Percentiles rank a stretch among this genome's conserved stretches.
phyloP scores from a whole-genome alignment of 2,888 invertebrate genomes.

The Pocota personata region DNA sequence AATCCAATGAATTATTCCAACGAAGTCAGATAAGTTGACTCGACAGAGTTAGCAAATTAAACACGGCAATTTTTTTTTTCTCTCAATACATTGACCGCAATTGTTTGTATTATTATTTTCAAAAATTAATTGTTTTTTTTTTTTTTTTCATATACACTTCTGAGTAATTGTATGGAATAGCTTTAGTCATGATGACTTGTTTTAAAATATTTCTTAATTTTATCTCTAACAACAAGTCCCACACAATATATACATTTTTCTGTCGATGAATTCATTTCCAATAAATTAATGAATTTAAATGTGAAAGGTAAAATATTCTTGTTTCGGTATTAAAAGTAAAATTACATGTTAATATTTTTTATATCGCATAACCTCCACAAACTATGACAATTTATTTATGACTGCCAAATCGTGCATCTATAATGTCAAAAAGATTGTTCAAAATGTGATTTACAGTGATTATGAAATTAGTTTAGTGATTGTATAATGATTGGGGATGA shows the following conservation, averaged over 20 bases:
- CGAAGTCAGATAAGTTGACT: background rate
- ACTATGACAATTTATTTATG: background rate
- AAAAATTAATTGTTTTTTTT: background rate
- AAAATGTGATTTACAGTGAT: background rate
- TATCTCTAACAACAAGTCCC: background rate
- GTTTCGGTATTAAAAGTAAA: background rate
- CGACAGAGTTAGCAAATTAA: background rate
- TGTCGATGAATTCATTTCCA: background rate
- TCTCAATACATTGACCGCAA: background rate
- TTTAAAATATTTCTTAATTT: background rate
- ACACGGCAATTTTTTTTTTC: background rate
- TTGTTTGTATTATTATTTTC: background rate
- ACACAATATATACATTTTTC: background rate
- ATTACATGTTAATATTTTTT: background rate
- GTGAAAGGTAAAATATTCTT: background rate
- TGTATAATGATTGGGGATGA: background rate
- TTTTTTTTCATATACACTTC: background rate
- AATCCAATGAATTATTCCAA: slow-evolving; percentile 23
- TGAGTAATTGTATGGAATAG: background rate
- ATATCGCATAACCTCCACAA: background rate
- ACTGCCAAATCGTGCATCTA: slow-evolving; percentile 1
- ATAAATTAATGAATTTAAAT: background rate
- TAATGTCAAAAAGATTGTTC: background rate
- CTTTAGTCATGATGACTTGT: background rate
- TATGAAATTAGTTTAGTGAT: background rate